Conservation (phyloP, 2,113 vertebrate species). For the Chloropsis hardwickii region DNA sequence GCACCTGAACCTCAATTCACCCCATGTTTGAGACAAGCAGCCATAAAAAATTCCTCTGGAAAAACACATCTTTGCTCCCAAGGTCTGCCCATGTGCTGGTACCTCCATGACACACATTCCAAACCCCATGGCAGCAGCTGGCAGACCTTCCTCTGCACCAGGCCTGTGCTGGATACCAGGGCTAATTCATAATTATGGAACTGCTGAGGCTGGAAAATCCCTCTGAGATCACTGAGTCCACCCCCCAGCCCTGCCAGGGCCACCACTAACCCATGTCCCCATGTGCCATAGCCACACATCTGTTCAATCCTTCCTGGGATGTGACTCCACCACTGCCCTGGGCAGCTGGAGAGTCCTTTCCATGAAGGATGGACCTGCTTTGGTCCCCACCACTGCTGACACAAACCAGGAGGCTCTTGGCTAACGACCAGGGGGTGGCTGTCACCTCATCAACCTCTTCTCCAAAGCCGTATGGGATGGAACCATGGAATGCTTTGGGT, state of each 20-base stretch:
- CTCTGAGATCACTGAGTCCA: not conserved
- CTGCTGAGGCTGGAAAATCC: not conserved
- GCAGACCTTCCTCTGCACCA: not conserved
- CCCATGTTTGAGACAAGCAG: not conserved
- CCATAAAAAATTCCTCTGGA: not conserved
- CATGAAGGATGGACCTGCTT: not conserved
- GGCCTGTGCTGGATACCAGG: not conserved
- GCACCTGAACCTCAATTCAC: not conserved
- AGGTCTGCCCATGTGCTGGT: not conserved
- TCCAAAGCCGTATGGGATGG: not conserved
- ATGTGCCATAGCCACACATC: not conserved
- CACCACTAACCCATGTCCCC: not conserved
- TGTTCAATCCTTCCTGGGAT: not conserved
- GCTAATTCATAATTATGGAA: not conserved
- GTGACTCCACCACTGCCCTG: not conserved
- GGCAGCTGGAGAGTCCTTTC: not conserved
- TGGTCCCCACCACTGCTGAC: not conserved
- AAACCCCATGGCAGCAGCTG: rapidly evolving
- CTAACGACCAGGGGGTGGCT: not conserved
- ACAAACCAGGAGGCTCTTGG: not conserved
- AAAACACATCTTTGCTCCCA: not conserved
- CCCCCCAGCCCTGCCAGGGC: not conserved
- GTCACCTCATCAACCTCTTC: not conserved
- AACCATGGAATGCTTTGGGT: not conserved
- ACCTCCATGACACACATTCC: not conserved